Evolutionary conservation across 2,797 vertebrate genomes (phyloP).

Genomic region (Chromobotia macracanthus): DNA sequence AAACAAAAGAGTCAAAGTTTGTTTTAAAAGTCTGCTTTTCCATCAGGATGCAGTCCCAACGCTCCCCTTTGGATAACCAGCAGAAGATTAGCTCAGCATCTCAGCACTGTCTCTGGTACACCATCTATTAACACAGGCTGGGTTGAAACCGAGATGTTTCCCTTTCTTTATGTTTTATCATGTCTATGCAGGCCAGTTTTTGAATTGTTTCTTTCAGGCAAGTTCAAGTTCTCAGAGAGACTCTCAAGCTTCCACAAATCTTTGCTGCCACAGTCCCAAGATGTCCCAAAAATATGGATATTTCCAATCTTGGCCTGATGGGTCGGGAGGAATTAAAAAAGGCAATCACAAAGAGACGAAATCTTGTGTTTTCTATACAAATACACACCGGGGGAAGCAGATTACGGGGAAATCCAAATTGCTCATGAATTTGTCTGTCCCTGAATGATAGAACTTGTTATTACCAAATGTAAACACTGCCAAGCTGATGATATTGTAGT

Average conservation of each 20-base stretch:
- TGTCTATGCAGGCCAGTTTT: constrained; percentile 73
- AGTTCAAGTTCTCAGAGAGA: constrained; percentile 71
- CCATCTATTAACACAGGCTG: constrained; percentile 56
- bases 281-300: constrained; percentile 75
- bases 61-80: constrained; percentile 54
- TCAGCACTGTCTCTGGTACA: constrained; percentile 53
- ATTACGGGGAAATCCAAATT: constrained; percentile 81
- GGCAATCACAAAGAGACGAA: constrained; percentile 82
- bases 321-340: constrained; percentile 73
- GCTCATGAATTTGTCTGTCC: constrained; percentile 75
- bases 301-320: constrained; percentile 79
- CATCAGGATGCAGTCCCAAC: constrained; percentile 49
- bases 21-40: constrained; percentile 54
- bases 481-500: constrained; percentile 80
- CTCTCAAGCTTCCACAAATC: constrained; percentile 70
- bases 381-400: constrained; percentile 65
- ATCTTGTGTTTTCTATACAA: constrained; percentile 80
- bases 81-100: constrained; percentile 70
- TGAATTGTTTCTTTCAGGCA: constrained; percentile 68
- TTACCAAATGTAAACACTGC: constrained; percentile 84
- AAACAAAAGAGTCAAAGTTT: constrained; percentile 55
- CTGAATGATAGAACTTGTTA: constrained; percentile 82
- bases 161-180: constrained; percentile 77
- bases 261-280: constrained; percentile 72
- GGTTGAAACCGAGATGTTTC: constrained; percentile 74